phyloP scores from a whole-genome alignment of 2,797 vertebrate species.

The Discoglossus pictus region DNA sequence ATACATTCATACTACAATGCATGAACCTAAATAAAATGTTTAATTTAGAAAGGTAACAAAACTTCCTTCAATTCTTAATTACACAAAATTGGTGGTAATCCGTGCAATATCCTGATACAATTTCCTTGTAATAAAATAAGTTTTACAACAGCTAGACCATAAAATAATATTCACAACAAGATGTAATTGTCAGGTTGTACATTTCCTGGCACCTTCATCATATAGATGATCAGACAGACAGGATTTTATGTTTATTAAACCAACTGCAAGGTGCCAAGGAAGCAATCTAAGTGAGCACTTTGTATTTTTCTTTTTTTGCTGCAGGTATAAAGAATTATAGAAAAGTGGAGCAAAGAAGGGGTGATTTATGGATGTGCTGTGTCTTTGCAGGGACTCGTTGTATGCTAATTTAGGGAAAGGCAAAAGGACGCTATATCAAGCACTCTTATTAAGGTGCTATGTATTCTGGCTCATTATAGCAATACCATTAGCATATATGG shows the following conservation, averaged over 20 bases:
- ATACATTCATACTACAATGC: too few relatives aligned
- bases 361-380: constrained; percentile 30
- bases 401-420: constrained; percentile 28
- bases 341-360: constrained; percentile 19
- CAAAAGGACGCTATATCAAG: constrained; percentile 20
- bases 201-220: constrained; percentile 21
- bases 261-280: constrained; percentile 28
- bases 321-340: constrained; percentile 13
- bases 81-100: too few relatives aligned
- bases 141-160: neutral
- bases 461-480: constrained; percentile 23
- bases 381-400: constrained; percentile 18
- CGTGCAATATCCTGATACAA: too few relatives aligned
- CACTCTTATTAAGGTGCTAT: constrained; percentile 32
- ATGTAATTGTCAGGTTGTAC: constrained; percentile 33
- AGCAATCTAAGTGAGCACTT: neutral
- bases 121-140: too few relatives aligned
- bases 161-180: constrained; percentile 12
- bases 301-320: constrained; percentile 1
- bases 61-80: too few relatives aligned
- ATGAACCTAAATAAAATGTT: too few relatives aligned
- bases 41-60: too few relatives aligned
- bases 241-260: constrained; percentile 43
- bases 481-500: constrained; percentile 24
- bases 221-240: constrained; percentile 25